Base-by-base conservation (phyloP, 2,113 vertebrate genomes). In the Antennarius striatus region DNA sequence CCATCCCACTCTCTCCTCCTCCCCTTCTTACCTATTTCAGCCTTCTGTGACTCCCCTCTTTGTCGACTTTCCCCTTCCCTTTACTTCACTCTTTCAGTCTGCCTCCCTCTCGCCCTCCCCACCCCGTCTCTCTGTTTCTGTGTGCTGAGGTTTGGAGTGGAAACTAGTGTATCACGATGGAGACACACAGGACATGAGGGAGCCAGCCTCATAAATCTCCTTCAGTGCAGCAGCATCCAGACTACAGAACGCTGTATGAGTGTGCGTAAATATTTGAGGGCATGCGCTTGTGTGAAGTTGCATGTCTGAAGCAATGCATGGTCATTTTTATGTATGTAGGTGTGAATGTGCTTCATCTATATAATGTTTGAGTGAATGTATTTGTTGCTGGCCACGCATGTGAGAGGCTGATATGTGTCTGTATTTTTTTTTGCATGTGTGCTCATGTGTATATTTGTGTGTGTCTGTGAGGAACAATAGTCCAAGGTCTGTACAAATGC, bases 61-160 rank as follows among this genome's bases (percentile, higher is more conserved):
- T 14, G 7, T 3, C 32, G 7, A 36, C 32, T 36, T 7, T 13
- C 16, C 7, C 8, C 14, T 9, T 6, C 56, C 29, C 69, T 15
- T 29, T 10, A 32, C 62, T 62, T 59, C 66, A 63, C 57, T 46
- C 68, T 69, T 72, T 10, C 6, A 50, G 62, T 47, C 52, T 16
- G 11, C 17, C 60, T 64, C 40, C 17, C 71, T 63, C 65, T 16
- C 47, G 28, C 39, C 79, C 69, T 22, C 65, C 52, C 54, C 50
- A 42, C 71, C 70, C 70, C 58, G 49, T 36, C 65, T 76, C 64
- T 62, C 55, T 68, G 80, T 83, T 70, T 79, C 70, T 84, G 69
- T 60, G 66, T 83, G 87, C 87, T 79, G 73, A 88, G 83, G 84
- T 88, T 87, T 88, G 79, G 80, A 79, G 77, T 83, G 81, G 88